Evolutionary conservation across 2,888 invertebrate species (phyloP).

Genomic region (Sturmia bella): DNA sequence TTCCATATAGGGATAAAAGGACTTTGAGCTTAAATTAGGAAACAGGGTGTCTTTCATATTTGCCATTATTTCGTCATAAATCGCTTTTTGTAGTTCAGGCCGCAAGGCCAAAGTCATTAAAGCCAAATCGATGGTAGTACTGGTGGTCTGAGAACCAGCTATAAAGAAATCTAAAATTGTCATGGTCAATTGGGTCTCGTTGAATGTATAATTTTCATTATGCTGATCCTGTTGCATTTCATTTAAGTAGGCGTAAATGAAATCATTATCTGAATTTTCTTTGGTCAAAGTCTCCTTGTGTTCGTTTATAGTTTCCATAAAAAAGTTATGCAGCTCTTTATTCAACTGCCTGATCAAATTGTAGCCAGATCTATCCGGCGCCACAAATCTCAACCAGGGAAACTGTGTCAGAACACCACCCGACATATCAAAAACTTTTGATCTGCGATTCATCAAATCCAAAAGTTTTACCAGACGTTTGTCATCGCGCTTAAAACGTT

Average conservation of each 20-base stretch:
- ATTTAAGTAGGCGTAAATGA: constrained; percentile 85
- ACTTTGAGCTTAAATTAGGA: constrained; percentile 78
- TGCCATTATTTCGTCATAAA: constrained; percentile 83
- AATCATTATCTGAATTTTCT: constrained; percentile 82
- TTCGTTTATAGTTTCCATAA: constrained; percentile 84
- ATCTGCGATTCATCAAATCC: constrained; percentile 82
- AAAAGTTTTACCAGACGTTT: constrained; percentile 82
- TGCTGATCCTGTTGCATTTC: constrained; percentile 83
- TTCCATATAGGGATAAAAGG: constrained; percentile 83
- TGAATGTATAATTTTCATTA: constrained; percentile 76
- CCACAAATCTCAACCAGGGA: constrained; percentile 85
- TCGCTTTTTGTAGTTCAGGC: constrained; percentile 84
- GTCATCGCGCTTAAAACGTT: constrained; percentile 82
- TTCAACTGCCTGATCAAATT: constrained; percentile 84
- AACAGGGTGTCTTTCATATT: constrained; percentile 75
- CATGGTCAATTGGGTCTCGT: constrained; percentile 86
- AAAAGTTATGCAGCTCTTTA: constrained; percentile 83
- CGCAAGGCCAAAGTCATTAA: constrained; percentile 84
- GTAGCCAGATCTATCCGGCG: constrained; percentile 85
- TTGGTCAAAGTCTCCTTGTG: constrained; percentile 83
- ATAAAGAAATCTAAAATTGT: constrained; percentile 87
- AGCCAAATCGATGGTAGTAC: constrained; percentile 85
- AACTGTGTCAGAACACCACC: constrained; percentile 84
- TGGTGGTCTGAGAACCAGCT: constrained; percentile 86
- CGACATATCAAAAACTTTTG: constrained; percentile 84